Evolutionary conservation across 2,797 vertebrate genomes (phyloP).

Genomic region (Triplophysa bombifrons): DNA sequence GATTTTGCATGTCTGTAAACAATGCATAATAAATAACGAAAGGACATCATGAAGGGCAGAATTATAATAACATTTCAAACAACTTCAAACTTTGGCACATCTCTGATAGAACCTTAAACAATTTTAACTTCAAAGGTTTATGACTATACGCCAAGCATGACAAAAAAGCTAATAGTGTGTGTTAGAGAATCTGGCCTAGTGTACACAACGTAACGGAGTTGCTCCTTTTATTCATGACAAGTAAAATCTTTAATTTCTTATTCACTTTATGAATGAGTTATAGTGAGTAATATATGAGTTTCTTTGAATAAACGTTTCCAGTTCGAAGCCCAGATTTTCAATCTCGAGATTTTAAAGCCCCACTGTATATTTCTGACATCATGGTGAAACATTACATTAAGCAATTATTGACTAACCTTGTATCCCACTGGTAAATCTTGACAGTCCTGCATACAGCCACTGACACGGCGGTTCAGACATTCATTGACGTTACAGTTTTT

Average conservation of each 20-base stretch:
- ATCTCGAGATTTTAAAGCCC: not conserved
- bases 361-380: not conserved
- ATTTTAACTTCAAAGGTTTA: not conserved
- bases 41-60: not conserved
- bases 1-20: not conserved
- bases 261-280: not conserved
- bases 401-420: slow-evolving; percentile 80
- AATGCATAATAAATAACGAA: not conserved
- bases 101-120: not conserved
- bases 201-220: not conserved
- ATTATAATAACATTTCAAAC: not conserved
- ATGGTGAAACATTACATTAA: not conserved
- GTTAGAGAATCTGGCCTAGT: not conserved
- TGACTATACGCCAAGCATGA: not conserved
- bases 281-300: not conserved
- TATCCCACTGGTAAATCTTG: slow-evolving; percentile 92
- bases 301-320: not conserved
- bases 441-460: slow-evolving; percentile 96
- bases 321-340: not conserved
- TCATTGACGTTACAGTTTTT: slow-evolving; percentile 94
- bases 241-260: not conserved
- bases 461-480: slow-evolving; percentile 92
- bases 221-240: too few species aligned
- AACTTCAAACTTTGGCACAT: not conserved
- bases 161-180: not conserved